Base-by-base conservation (phyloP, 2,888 invertebrate species). In the Allacma fusca region DNA sequence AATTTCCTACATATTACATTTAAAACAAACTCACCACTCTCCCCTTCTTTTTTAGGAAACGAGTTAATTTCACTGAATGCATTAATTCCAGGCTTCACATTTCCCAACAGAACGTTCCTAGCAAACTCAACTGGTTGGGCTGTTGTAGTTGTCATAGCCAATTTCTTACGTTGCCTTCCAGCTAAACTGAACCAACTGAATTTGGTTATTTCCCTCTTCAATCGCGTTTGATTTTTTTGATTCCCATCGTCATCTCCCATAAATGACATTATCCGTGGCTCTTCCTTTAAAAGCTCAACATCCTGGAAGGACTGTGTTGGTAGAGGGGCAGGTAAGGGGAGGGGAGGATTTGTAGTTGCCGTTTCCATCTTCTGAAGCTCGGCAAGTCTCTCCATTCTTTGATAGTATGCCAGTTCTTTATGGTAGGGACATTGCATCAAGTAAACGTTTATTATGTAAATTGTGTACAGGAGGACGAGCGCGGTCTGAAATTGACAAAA, bases 391-490 rank as follows among this genome's bases (percentile, higher is more conserved):
- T 50, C n/a, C 50, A 50, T 50, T 16, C 50, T 50, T 50, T 50
- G 50, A 16, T 12, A 50, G 19, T 50, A 59, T n/a, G 34, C 9
- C 28, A 26, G 21, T 24, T 67, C 67, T 70, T 70, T 34, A 26
- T 59, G 59, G 21, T 70, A 78, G 16, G 82, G 83, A 71, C 82
- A 83, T 68, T 75, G 70, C 4, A 80, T 80, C 1, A 83, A 71
- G 77, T 83, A 89, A 85, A 88, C 89, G 82, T 92, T 91, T 16
- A 91, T 88, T 71, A 93, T 91, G 83, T 92, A 94, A 21, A 91
- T 86, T 5, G 94, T 93, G 85, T 92, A 94, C 67, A 94, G 87
- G 0, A 91, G 87, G 16, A 94, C 94, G 84, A 93, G 80, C 12
- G 79, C 80, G 40, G 81, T 80, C 80, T 79, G 44, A 57, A 65